Conservation (phyloP, 1,140 invertebrate genomes). For the Thaumetopoea pityocampa region DNA sequence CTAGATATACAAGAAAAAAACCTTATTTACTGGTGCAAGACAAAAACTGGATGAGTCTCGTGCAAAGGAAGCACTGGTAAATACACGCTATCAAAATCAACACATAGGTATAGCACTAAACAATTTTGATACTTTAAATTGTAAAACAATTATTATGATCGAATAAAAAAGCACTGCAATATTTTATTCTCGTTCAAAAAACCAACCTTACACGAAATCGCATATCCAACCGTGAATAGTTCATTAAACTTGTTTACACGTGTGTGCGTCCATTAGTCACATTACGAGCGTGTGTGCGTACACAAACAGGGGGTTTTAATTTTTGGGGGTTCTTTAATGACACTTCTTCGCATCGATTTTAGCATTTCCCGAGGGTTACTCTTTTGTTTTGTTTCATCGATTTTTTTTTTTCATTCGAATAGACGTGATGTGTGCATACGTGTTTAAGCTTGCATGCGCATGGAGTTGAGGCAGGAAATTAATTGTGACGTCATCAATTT, state of each 20-base stretch:
- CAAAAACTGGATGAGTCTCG: too few species aligned
- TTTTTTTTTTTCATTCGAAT: slow-evolving; percentile 34
- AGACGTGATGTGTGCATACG: slow-evolving; percentile 36
- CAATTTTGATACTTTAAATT: too few species aligned
- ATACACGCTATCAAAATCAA: too few species aligned
- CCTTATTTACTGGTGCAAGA: too few species aligned
- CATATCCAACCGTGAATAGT: slow-evolving; percentile 36
- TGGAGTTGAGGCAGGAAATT: slow-evolving; percentile 9
- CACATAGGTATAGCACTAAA: too few species aligned
- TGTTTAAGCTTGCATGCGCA: slow-evolving; percentile 35
- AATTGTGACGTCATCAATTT: slow-evolving; percentile 21
- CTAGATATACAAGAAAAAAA: too few species aligned
- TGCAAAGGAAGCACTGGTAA: too few species aligned
- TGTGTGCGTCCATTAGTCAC: slow-evolving; percentile 38
- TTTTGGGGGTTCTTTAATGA: slow-evolving; percentile 75
- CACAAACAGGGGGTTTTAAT: slow-evolving; percentile 65
- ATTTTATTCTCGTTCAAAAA: slow-evolving; percentile 15
- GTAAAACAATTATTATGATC: too few species aligned
- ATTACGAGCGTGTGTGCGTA: slow-evolving; percentile 45
- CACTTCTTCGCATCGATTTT: slow-evolving; percentile 74
- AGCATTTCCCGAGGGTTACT: slow-evolving; percentile 63
- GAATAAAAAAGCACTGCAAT: too few species aligned
- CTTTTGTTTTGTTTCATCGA: slow-evolving; percentile 71
- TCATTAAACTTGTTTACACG: slow-evolving; percentile 45
- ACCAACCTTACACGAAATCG: slow-evolving; percentile 7